Conservation (phyloP, 2,113 vertebrate genomes). For the Perca flavescens region DNA sequence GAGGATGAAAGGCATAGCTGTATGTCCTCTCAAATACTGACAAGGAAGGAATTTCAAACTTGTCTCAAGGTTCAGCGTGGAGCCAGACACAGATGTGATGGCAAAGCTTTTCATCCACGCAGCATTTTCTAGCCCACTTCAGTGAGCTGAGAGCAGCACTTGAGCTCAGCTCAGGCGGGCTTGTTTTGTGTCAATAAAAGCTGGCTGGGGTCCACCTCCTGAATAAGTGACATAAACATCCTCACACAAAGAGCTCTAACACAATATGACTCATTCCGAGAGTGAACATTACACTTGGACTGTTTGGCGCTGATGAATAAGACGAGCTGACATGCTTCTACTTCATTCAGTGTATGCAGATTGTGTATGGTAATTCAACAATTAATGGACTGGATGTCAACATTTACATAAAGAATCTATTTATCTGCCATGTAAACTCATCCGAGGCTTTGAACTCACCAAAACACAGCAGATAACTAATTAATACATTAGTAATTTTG, state of each 20-base stretch:
- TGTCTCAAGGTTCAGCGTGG: constrained; percentile 9
- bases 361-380: background rate
- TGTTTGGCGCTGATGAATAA: constrained; percentile 11
- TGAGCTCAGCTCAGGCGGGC: constrained; percentile 2
- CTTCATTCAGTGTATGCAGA: constrained; percentile 1
- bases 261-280: constrained; percentile 26
- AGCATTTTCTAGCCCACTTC: constrained; percentile 49
- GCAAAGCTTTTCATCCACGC: constrained; percentile 23
- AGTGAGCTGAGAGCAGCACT: constrained; percentile 38
- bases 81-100: constrained; percentile 14
- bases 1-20: background rate
- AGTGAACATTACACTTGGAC: constrained; percentile 42
- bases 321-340: background rate
- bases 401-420: constrained; percentile 3
- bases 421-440: background rate
- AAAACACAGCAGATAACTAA: constrained; percentile 9
- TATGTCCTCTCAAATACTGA: constrained; percentile 42
- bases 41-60: constrained; percentile 49
- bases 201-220: constrained; percentile 16
- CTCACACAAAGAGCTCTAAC: constrained; percentile 44
- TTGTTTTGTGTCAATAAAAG: constrained; percentile 52
- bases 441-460: background rate
- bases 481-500: background rate
- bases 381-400: background rate
- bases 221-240: constrained; percentile 51